Evolutionary conservation across 2,888 invertebrate genomes (phyloP), one percentile per base, ranked within the genome.

Genomic region (Hecatera dysodea): DNA sequence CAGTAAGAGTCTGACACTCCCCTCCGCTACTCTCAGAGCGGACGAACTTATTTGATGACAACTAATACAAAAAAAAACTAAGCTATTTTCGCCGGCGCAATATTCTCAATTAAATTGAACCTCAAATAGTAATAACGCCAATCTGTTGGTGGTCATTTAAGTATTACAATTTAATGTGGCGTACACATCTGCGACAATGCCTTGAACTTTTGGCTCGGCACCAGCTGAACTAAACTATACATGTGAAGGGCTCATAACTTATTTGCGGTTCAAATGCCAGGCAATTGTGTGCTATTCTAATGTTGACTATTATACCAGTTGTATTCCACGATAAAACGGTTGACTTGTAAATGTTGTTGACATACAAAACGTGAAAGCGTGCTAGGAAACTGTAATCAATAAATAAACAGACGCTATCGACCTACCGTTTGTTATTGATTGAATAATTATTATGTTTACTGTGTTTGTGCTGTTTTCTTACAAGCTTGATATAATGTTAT

Each of bases 191-290:
- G 71, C 27, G 17, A 48, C 42, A 33, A 48, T 50, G 62, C 72
- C 80, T 68, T 79, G 68, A 79, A 73, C 78, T 77, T 67, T 80
- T 81, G 67, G 67, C 64, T 39, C 62, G 15, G 42, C n/a, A 77
- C 74, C 69, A 77, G 48, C 33, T 61, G 9, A 50, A 65, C 53
- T 80, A 24, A 65, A 60, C 63, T 60, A 50, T 17, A 8, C 24
- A 24, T 24, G 70, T 59, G 56, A 70, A 75, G 50, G 61, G 71
- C 56, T 56, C 36, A 27, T 62, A 77, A 50, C 6, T 80, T 39
- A 55, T 55, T 55, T 59, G 50, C 22, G 42, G 63, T 79, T 48
- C 64, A 69, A 78, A 78, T 79, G 64, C 29, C 57, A 62, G 11
- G 61, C 24, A 65, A 74, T 62, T 69, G 69, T 77, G 7, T 24